A percentile compares a stretch with the other conserved stretches of the same genome.
These are phyloP conservation scores for Plusia festucae DNA, from an alignment of 2,888 invertebrate species.

Conservation along the genomic window DNA sequence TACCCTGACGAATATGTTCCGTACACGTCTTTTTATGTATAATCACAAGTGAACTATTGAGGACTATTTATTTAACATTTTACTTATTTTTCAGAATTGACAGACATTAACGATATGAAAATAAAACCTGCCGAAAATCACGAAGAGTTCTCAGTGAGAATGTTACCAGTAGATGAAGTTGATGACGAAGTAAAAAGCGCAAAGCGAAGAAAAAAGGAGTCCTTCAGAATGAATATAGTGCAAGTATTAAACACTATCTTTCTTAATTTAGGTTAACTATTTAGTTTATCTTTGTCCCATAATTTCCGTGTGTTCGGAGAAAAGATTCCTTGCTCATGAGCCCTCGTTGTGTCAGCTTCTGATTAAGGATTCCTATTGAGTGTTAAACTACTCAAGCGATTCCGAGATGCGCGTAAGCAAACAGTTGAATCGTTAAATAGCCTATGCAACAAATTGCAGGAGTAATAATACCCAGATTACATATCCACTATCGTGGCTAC, in stretches of 20 bases:
- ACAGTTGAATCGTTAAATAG: too few species aligned
- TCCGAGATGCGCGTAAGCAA: too few species aligned
- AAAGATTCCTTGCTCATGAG: too few species aligned
- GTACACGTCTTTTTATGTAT: neutral
- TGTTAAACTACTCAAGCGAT: too few species aligned
- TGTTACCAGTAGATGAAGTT: conserved; percentile 78
- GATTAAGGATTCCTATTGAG: too few species aligned
- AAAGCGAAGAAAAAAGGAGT: conserved; percentile 68
- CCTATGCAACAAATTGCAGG: neutral
- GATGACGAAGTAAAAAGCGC: conserved; percentile 66
- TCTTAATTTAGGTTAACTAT: neutral
- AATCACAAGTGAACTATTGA: too few species aligned
- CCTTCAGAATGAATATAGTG: conserved; percentile 82
- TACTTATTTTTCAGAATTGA: conserved; percentile 33
- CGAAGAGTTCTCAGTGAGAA: conserved; percentile 79
- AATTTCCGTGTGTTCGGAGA: too few species aligned
- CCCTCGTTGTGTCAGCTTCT: too few species aligned
- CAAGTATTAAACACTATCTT: conserved; percentile 63
- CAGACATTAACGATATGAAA: conserved; percentile 37
- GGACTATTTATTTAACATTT: neutral
- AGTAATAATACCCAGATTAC: conserved; percentile 7
- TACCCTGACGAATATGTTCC: neutral
- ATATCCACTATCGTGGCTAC: conserved; percentile 2
- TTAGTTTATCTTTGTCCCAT: neutral
- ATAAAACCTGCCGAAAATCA: conserved; percentile 65